Conservation (phyloP, 92 coral and sea anemone species). For the Galaxea fascicularis region DNA sequence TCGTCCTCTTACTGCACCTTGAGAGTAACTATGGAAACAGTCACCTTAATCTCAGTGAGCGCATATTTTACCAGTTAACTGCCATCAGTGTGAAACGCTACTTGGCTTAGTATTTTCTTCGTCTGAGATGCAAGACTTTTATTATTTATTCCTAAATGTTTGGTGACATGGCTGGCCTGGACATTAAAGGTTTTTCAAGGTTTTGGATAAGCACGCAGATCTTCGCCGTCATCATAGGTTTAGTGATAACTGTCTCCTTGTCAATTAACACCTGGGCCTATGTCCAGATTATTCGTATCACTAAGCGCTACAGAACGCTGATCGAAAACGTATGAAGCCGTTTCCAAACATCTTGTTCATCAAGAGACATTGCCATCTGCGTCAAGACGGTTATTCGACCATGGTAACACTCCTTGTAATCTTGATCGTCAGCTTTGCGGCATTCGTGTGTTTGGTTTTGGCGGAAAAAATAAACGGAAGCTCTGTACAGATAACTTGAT, state of each 20-base stretch:
- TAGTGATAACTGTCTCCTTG: not conserved
- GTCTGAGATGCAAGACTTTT: conserved; percentile 8
- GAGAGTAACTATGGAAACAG: conserved; percentile 7
- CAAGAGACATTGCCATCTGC: conserved; percentile 9
- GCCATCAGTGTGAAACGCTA: conserved; percentile 18
- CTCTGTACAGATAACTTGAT: too few relatives aligned
- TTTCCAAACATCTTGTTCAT: not conserved
- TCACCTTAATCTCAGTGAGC: not conserved
- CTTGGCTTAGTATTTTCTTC: conserved; percentile 18
- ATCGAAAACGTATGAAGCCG: not conserved
- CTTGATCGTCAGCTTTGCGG: conserved; percentile 17
- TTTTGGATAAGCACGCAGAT: not conserved
- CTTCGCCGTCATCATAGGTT: not conserved
- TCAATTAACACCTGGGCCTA: conserved; percentile 22
- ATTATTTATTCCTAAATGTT: not conserved
- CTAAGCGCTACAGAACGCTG: conserved; percentile 35
- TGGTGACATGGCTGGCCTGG: not conserved
- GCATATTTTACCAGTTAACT: conserved; percentile 6
- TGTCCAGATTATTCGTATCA: conserved; percentile 13
- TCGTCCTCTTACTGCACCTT: not conserved
- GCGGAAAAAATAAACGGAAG: too few relatives aligned
- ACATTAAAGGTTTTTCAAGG: too few relatives aligned
- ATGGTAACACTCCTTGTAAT: conserved; percentile 11
- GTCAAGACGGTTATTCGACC: conserved; percentile 25
- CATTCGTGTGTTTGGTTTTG: too few relatives aligned